These are phyloP conservation scores for Pterocles burchelli DNA, from an alignment of 2,113 vertebrate genomes.

Conservation along the genomic window DNA sequence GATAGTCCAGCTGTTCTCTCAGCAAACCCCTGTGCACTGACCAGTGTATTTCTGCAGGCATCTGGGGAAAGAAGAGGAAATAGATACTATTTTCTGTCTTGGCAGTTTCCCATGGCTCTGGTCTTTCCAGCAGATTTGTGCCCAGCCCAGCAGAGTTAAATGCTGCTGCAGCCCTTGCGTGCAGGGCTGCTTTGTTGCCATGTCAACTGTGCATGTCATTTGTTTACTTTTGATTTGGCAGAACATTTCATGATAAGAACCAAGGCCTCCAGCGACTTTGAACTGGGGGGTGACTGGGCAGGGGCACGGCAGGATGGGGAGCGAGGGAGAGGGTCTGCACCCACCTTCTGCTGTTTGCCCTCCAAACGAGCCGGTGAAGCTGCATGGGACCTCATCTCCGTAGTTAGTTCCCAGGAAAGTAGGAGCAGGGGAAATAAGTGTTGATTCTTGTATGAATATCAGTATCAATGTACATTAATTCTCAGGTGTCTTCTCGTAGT, in stretches of 20 bases:
- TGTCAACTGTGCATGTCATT: conserved; percentile 77
- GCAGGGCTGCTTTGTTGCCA: conserved; percentile 71
- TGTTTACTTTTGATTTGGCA: conserved; percentile 75
- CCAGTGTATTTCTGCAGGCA: not conserved
- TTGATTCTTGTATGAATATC: not conserved
- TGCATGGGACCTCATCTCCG: fast-evolving
- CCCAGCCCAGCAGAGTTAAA: conserved; percentile 59
- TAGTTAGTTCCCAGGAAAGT: not conserved
- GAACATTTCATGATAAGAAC: conserved; percentile 72
- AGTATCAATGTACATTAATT: not conserved
- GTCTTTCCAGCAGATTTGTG: conserved; percentile 40
- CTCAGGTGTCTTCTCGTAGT: not conserved
- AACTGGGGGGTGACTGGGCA: conserved; percentile 6
- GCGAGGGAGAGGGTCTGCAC: not conserved
- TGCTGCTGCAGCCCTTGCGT: conserved; percentile 31
- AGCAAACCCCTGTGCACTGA: not conserved
- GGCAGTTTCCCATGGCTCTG: not conserved
- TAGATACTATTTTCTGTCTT: not conserved
- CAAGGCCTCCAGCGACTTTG: conserved; percentile 69
- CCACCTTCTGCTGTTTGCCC: not conserved
- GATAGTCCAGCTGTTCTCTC: not conserved
- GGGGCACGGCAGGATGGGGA: not conserved
- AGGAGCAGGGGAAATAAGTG: not conserved
- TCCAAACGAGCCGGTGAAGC: not conserved
- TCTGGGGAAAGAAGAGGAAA: not conserved